Percentiles rank a stretch among this genome's conserved stretches.
These are phyloP conservation scores for Astatoreochromis straeleni DNA, from an alignment of 2,113 vertebrate species.

Conservation along the genomic window DNA sequence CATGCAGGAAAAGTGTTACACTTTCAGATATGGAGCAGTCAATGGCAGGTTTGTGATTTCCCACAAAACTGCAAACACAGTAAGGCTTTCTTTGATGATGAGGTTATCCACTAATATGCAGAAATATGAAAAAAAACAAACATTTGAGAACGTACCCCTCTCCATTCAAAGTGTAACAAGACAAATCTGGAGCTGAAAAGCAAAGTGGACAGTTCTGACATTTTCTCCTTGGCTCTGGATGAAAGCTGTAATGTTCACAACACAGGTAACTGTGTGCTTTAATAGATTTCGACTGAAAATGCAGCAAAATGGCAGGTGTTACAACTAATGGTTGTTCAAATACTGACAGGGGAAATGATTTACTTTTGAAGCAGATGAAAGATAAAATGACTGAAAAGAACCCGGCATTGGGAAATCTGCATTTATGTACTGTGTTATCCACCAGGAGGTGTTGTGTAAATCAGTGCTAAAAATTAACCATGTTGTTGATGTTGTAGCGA, in stretches of 20 bases:
- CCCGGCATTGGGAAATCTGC: accelerated
- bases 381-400: background rate
- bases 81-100: background rate
- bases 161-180: background rate
- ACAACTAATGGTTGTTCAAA: background rate
- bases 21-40: background rate
- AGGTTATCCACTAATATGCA: background rate
- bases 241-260: background rate
- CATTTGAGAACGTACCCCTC: background rate
- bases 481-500: background rate
- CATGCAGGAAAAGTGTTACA: background rate
- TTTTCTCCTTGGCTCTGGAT: background rate
- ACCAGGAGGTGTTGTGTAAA: background rate
- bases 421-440: background rate
- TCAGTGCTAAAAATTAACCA: background rate
- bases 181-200: background rate
- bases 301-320: background rate
- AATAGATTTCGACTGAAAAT: background rate
- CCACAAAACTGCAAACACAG: background rate
- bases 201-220: background rate
- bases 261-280: background rate
- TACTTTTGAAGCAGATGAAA: background rate
- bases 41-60: background rate
- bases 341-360: accelerated
- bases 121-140: background rate